Base-by-base conservation (phyloP, 2,113 vertebrate species). In the Hypanus sabinus region DNA sequence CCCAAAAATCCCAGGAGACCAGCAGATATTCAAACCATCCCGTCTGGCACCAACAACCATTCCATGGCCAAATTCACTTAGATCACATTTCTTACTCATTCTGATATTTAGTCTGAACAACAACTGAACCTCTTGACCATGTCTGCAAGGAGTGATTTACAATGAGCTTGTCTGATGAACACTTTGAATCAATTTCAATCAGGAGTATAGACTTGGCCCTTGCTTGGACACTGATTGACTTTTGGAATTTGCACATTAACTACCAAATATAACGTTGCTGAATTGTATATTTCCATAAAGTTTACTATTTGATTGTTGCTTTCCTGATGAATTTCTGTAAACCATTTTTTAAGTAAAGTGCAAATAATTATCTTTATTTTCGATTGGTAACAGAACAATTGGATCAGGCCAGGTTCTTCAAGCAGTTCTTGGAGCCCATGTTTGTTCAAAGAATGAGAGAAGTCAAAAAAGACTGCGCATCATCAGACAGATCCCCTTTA, bases 341-440 rank as follows among this genome's bases (percentile, higher is more conserved):
- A 24, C 22, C 22, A 20, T 71, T 36, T 36, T 87, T 57, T 71
- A 92, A 92, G 16, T 5, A 71, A 71, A 92, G 65, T 8, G 36
- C 38, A 36, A 71, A 71, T 71, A 10, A 92, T 92, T 71, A 10
- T 70, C 6, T 91, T 7, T 92, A 33, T 36, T 24, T 92, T n/a
- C 38, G 16, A 71, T 70, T 79, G 27, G 76, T n/a, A n/a, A 11
- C 76, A 4, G 27, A 79, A 2, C 2, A 0, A 5, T 2, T 6
- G 30, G 4, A 9, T n/a, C 14, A 81, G 18, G 33, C 0, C 0
- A 0, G 11, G 7, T 0, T 0, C 0, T 71, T 0, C 0, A 10
- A 16, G 94, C 97, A 76, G 16, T 94, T 94, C 96, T 97, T 94
- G 97, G 97, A 94, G 96, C 94, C 94, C 96, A 97, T 95, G 96